phyloP scores from a whole-genome alignment of 2,888 invertebrate species.

The Conus canariensis region DNA sequence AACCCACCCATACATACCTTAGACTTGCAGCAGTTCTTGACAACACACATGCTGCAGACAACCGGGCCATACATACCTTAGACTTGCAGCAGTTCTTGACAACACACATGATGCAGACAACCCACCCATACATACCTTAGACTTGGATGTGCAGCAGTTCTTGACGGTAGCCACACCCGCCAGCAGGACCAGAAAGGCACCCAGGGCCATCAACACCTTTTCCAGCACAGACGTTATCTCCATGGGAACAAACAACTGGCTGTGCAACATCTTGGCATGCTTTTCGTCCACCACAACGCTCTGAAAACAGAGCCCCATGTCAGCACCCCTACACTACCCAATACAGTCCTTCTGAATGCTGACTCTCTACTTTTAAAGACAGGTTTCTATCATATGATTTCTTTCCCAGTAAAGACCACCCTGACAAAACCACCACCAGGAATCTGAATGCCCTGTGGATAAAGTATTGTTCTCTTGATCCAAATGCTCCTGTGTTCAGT shows the following conservation, averaged over 20 bases:
- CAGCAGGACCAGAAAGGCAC: background rate
- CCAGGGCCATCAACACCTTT: constrained; percentile 54
- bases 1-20: too few relatives aligned
- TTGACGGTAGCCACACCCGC: background rate
- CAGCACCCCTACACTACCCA: background rate
- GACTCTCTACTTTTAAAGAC: background rate
- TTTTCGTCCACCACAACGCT: constrained; percentile 67
- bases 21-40: too few relatives aligned
- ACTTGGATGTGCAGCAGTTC: background rate
- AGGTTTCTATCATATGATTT: background rate
- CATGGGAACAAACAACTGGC: constrained; percentile 65
- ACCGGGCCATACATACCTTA: too few relatives aligned
- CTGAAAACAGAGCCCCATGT: constrained; percentile 53
- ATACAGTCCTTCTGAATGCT: background rate
- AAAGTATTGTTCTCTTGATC: too few relatives aligned
- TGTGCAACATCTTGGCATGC: constrained; percentile 62
- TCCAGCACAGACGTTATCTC: constrained; percentile 56
- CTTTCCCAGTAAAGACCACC: too few relatives aligned
- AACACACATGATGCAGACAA: too few relatives aligned
- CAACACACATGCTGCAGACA: too few relatives aligned
- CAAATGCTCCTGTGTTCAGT: too few relatives aligned
- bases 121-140: too few relatives aligned
- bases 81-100: too few relatives aligned
- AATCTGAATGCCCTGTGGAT: too few relatives aligned
- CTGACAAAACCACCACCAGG: too few relatives aligned